Conservation (phyloP, 2,888 invertebrate species). For the Drosophila formosana region DNA sequence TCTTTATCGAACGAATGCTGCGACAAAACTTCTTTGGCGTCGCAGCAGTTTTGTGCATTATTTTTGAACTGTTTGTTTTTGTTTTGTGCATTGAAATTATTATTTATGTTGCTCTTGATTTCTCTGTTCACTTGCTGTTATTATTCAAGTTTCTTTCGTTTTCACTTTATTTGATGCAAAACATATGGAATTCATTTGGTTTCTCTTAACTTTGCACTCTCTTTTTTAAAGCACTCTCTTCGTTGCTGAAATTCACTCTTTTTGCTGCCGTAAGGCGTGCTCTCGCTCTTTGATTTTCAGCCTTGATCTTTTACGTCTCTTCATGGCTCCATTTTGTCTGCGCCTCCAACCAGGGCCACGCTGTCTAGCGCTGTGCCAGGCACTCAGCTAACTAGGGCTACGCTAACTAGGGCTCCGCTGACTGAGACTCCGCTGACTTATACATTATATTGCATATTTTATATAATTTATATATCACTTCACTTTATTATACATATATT, state of each 20-base stretch:
- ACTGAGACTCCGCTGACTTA: neutral
- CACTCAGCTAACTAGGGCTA: neutral
- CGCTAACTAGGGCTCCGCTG: too few species aligned
- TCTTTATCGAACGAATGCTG: slow-evolving; percentile 66
- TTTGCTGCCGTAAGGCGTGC: neutral
- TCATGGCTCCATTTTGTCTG: neutral
- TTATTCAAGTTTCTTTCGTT: neutral
- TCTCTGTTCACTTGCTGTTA: neutral
- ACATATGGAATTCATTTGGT: neutral
- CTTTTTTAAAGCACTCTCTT: neutral
- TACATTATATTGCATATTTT: neutral
- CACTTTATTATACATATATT: neutral
- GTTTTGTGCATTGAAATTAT: neutral
- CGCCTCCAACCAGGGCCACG: too few species aligned
- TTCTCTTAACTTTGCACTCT: neutral
- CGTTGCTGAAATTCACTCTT: neutral
- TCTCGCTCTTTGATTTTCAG: too few species aligned
- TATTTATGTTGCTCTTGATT: slow-evolving; percentile 44
- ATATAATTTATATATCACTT: neutral
- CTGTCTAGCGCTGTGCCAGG: neutral
- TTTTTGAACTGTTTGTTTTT: slow-evolving; percentile 40
- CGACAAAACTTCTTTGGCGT: slow-evolving; percentile 77
- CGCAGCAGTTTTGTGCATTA: slow-evolving; percentile 41
- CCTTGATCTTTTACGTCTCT: neutral
- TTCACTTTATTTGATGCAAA: neutral